Evolutionary conservation across 2,888 invertebrate genomes (phyloP).

Genomic region (Phytoseiulus persimilis): DNA sequence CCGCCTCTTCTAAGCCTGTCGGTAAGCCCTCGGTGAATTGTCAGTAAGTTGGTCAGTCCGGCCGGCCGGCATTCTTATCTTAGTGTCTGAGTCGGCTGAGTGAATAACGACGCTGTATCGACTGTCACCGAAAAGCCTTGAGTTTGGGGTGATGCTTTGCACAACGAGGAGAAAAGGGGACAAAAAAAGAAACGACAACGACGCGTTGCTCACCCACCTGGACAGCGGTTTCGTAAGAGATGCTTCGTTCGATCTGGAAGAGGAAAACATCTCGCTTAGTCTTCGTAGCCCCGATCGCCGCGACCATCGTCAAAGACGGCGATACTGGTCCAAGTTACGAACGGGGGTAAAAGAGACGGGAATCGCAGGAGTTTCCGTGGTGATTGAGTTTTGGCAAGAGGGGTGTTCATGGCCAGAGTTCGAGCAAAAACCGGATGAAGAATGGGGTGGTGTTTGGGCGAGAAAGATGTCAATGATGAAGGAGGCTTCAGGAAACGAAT

Average conservation of each 20-base stretch:
- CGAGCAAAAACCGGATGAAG: too few species aligned
- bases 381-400: too few species aligned
- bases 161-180: neutral
- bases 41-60: neutral
- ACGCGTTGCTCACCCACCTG: neutral
- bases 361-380: too few species aligned
- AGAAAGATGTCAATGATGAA: too few species aligned
- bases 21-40: neutral
- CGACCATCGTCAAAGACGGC: neutral
- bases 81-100: neutral
- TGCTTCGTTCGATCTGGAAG: neutral
- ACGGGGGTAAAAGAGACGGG: too few species aligned
- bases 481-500: too few species aligned
- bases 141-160: neutral
- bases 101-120: neutral
- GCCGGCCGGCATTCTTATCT: neutral
- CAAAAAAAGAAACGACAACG: neutral
- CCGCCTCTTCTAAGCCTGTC: neutral
- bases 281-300: neutral
- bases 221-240: neutral
- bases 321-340: too few species aligned
- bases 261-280: neutral
- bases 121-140: neutral
- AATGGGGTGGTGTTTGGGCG: too few species aligned
- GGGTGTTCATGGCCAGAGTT: too few species aligned